Conservation (phyloP, 2,797 vertebrate genomes). For the Eurystomus glaucurus region DNA sequence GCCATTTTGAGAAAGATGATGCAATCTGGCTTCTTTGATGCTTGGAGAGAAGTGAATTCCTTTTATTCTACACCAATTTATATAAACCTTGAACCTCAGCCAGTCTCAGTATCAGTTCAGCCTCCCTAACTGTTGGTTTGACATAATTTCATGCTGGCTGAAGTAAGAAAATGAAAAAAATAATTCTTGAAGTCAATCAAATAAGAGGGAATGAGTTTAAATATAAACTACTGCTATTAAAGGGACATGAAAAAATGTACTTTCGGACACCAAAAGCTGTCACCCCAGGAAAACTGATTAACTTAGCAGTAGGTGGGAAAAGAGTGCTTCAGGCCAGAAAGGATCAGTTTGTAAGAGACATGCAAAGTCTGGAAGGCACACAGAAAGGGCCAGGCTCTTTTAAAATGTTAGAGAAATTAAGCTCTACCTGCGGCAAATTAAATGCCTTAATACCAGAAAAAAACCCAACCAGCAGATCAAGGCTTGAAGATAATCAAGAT, state of each 20-base stretch:
- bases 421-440: slow-evolving; percentile 51
- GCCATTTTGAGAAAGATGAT: background rate
- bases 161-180: slow-evolving; percentile 12
- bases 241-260: background rate
- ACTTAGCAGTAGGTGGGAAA: slow-evolving; percentile 39
- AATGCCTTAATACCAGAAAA: slow-evolving; percentile 36
- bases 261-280: slow-evolving; percentile 41
- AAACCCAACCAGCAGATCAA: background rate
- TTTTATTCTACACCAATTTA: slow-evolving; percentile 39
- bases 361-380: slow-evolving; percentile 22
- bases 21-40: slow-evolving; percentile 17
- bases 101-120: slow-evolving; percentile 14
- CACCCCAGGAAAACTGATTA: slow-evolving; percentile 41
- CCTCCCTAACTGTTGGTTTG: background rate
- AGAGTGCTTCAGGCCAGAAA: slow-evolving; percentile 32
- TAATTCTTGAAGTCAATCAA: slow-evolving; percentile 35
- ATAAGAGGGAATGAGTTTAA: background rate
- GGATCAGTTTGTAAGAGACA: slow-evolving; percentile 37
- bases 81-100: slow-evolving; percentile 10
- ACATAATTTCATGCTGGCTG: slow-evolving; percentile 19
- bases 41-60: background rate
- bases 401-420: slow-evolving; percentile 62
- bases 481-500: background rate
- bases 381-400: slow-evolving; percentile 15
- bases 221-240: background rate